Base-by-base conservation (phyloP, 2,888 invertebrate species). In the Dendrolimus pini region DNA sequence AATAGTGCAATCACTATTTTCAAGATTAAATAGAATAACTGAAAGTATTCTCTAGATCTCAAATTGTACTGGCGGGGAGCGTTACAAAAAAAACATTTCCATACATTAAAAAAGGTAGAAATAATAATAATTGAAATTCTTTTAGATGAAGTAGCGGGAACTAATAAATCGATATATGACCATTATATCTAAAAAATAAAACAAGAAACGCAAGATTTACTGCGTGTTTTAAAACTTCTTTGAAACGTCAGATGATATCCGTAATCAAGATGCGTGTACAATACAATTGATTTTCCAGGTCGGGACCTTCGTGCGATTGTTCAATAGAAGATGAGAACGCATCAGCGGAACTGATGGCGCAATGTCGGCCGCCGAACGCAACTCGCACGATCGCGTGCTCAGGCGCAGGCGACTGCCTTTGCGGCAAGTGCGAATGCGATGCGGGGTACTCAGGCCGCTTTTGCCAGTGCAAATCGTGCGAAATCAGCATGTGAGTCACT, bases 351-450 rank as follows among this genome's bases (percentile, higher is more conserved):
- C 67, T 89, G 10, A 70, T 77, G 62, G 75, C 80, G 1, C 82
- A 82, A 55, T 85, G 87, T 42, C 74, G 88, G 1, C 83, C 83
- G 53, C 80, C 88, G 0, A 83, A 92, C 62, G 68, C 78, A 0
- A 80, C 82, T 0, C 71, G 75, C 8, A 60, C 67, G 52, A 78
- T 88, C n/a, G 74, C 91, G 1, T 95, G 95, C 73, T 94, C 94
- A 0, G 94, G 94, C 59, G 93, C 93, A 7, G 97, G 97, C 0
- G 93, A 94, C 64, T 97, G 97, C 75, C 85, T 93, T 54, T 97
- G 96, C 74, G 96, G 96, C 47, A 83, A 82, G 59, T 97, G 97
- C 76, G 82, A 84, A 41, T 97, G 97, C 74, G 93, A 93, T 71
- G 67, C 71, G 0, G 93, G 93, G 1, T 93, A 81, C 66, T 86